These are phyloP conservation scores for Polypterus senegalus DNA, from an alignment of 2,113 vertebrate genomes.

Conservation along the genomic window DNA sequence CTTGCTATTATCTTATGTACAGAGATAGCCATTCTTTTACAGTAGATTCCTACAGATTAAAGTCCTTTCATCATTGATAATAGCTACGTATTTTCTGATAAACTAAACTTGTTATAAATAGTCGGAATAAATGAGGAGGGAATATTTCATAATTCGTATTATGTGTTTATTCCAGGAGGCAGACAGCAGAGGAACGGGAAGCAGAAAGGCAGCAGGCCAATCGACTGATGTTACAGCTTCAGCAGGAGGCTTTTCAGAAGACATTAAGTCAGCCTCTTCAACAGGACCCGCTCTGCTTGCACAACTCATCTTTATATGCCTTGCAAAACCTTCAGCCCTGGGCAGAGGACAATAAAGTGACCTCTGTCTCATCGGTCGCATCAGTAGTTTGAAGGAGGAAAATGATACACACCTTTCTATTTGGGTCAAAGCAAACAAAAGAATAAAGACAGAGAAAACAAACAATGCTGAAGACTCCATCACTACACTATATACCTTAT, in stretches of 20 bases:
- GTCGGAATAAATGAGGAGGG: too few relatives aligned
- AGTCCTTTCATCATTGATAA: too few relatives aligned
- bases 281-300: slow-evolving; percentile 88
- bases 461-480: too few relatives aligned
- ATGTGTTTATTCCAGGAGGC: slow-evolving; percentile 56
- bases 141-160: background rate
- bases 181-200: slow-evolving; percentile 92
- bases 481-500: too few relatives aligned
- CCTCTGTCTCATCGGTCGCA: slow-evolving; percentile 79
- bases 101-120: too few relatives aligned
- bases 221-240: slow-evolving; percentile 90
- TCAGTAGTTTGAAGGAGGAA: slow-evolving; percentile 65
- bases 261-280: slow-evolving; percentile 78
- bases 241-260: slow-evolving; percentile 91
- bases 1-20: too few relatives aligned
- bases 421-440: too few relatives aligned
- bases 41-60: too few relatives aligned
- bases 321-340: slow-evolving; percentile 97
- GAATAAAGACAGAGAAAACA: too few relatives aligned
- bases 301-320: slow-evolving; percentile 93
- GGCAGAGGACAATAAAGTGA: slow-evolving; percentile 92
- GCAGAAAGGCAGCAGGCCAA: slow-evolving; percentile 90
- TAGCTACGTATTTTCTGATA: too few relatives aligned
- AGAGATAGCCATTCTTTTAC: too few relatives aligned
- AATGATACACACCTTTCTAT: background rate